These are phyloP conservation scores for Catagonus wagneri DNA, from an alignment of 2,113 vertebrate genomes.

Conservation along the genomic window DNA sequence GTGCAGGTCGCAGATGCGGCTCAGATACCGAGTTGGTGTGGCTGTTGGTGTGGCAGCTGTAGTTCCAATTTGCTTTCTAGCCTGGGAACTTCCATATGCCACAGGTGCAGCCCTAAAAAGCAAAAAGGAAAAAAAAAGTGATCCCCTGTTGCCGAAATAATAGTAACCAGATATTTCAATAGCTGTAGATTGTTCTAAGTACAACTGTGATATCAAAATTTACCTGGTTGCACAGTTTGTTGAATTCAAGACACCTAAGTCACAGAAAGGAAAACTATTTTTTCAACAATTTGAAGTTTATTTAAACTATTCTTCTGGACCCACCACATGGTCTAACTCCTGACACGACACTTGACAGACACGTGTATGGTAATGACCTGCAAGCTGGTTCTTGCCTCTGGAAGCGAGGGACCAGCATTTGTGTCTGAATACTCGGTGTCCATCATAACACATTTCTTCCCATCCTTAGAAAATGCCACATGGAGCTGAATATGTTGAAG, in stretches of 20 bases:
- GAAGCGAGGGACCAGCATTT: background rate
- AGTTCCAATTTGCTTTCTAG: too few species aligned
- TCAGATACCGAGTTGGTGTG: too few species aligned
- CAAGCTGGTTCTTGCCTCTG: background rate
- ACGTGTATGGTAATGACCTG: background rate
- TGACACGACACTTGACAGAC: accelerated
- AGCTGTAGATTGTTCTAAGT: background rate
- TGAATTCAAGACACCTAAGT: background rate
- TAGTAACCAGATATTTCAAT: background rate
- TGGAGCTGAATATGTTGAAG: background rate
- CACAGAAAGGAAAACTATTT: background rate
- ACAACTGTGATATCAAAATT: background rate
- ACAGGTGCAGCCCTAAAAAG: too few species aligned
- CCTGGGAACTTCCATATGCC: too few species aligned
- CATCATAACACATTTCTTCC: background rate
- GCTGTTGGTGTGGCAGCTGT: too few species aligned
- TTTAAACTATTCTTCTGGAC: background rate
- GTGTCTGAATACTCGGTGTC: background rate
- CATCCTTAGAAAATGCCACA: background rate
- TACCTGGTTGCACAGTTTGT: background rate
- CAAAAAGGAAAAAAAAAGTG: too few species aligned
- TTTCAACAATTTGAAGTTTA: background rate
- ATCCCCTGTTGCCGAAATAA: background rate
- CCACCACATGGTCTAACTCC: background rate
- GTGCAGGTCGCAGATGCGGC: too few species aligned